Conservation (phyloP, 2,797 vertebrate species). For the Eulemur albifrons region DNA sequence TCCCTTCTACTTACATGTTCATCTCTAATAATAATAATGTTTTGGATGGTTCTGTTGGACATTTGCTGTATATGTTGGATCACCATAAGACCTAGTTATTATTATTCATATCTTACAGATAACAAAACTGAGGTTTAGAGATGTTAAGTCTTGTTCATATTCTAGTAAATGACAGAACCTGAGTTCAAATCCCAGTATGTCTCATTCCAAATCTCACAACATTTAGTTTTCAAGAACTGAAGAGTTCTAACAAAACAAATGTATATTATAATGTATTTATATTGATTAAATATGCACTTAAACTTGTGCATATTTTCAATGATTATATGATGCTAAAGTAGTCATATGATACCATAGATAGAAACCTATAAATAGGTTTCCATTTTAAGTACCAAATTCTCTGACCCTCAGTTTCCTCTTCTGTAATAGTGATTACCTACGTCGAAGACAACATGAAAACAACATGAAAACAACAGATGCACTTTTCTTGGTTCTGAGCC, state of each 20-base stretch:
- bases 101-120: neutral
- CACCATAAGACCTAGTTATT: neutral
- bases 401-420: neutral
- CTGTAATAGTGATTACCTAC: neutral
- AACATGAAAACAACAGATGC: neutral
- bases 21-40: neutral
- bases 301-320: neutral
- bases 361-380: constrained; percentile 27
- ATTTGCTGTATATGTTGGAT: neutral
- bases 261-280: neutral
- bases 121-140: neutral
- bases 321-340: constrained; percentile 2
- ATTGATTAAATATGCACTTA: constrained; percentile 22
- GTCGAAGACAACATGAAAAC: neutral
- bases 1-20: neutral
- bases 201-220: constrained; percentile 11
- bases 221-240: neutral
- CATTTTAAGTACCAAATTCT: neutral
- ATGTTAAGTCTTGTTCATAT: neutral
- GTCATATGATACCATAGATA: neutral
- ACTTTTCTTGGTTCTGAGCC: neutral
- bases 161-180: constrained; percentile 10
- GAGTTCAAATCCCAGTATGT: constrained; percentile 30
- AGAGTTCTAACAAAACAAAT: constrained; percentile 41
- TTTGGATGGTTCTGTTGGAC: neutral